Evolutionary conservation across 92 coral and sea anemone species (phyloP).

Genomic region (Epizoanthus illoricatus): DNA sequence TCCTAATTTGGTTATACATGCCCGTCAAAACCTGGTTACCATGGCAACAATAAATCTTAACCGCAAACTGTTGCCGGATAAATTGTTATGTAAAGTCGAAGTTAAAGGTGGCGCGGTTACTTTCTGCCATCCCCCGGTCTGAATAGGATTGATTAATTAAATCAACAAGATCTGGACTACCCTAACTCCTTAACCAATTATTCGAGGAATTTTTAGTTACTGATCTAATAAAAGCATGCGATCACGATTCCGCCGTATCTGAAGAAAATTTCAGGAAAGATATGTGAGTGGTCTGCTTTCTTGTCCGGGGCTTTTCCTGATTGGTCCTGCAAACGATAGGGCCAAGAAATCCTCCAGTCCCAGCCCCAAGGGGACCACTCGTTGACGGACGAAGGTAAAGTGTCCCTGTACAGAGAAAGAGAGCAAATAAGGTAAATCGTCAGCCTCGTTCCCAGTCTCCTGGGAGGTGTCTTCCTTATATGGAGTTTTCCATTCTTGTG

Average conservation of each 20-base stretch:
- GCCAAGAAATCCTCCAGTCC: constrained; percentile 18
- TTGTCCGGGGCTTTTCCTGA: neutral
- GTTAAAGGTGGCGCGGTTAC: no score
- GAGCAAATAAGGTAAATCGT: neutral
- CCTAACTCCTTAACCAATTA: neutral
- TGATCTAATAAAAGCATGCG: neutral
- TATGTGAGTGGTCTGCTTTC: neutral
- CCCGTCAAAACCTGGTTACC: no score
- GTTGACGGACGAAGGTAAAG: constrained; percentile 28
- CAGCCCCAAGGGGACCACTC: constrained; percentile 36
- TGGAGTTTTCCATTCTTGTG: no score
- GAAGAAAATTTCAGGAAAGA: neutral
- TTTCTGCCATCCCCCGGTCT: no score
- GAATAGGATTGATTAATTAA: neutral
- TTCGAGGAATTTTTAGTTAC: no score
- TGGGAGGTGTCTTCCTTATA: no score
- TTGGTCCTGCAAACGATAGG: neutral
- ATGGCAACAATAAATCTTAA: no score
- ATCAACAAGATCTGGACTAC: neutral
- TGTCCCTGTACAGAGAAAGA: constrained; percentile 9
- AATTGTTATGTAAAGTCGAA: neutral
- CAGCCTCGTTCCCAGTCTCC: neutral
- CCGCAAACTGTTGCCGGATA: no score
- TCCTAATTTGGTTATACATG: no score
- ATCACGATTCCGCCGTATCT: constrained; percentile 4